A percentile compares a stretch with the other conserved stretches of the same genome.
Conservation (phyloP, 2,888 invertebrate genomes). For the Rugalucina vietnamica region DNA sequence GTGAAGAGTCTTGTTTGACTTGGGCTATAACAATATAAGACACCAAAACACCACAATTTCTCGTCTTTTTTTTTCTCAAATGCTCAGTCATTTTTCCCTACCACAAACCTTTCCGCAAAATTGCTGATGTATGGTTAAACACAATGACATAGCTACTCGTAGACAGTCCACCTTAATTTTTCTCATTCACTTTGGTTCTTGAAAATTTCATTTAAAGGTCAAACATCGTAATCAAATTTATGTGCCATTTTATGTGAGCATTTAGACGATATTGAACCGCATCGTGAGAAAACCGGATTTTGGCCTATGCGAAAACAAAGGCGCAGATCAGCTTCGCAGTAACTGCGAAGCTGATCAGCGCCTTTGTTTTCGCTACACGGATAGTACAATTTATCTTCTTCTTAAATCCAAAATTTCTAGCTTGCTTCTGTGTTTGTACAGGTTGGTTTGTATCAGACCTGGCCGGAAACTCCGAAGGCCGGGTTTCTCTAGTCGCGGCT, state of each 20-base stretch:
- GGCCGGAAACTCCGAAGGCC: too few species aligned
- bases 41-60: not conserved
- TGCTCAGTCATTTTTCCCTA: not conserved
- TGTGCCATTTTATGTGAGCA: not conserved
- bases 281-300: too few species aligned
- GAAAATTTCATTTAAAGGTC: not conserved
- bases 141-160: not conserved
- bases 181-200: not conserved
- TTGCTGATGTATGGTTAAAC: not conserved
- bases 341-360: too few species aligned
- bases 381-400: too few species aligned
- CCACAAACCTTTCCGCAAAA: not conserved
- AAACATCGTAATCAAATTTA: not conserved
- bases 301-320: too few species aligned
- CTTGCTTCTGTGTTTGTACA: too few species aligned
- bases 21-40: not conserved
- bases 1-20: not conserved
- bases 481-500: too few species aligned
- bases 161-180: not conserved
- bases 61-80: not conserved
- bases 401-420: too few species aligned
- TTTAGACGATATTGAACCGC: too few species aligned
- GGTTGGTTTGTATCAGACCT: too few species aligned
- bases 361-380: too few species aligned
- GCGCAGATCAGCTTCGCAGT: too few species aligned